Percentiles rank a stretch among this genome's conserved stretches.
Evolutionary conservation across 1,140 invertebrate genomes (phyloP).

Genomic region (Papilio glaucus): DNA sequence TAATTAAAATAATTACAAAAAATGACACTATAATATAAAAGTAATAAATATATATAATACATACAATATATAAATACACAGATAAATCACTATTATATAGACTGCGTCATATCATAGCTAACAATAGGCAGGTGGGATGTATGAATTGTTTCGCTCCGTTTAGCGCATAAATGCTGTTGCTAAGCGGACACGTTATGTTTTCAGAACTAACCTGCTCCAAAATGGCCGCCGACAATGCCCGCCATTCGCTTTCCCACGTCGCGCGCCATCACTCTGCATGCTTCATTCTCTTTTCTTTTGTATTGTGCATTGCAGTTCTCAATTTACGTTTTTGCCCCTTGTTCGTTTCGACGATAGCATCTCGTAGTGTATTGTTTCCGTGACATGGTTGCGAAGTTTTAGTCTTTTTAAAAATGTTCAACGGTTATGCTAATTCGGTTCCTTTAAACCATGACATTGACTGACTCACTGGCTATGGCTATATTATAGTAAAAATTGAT

Average conservation of each 20-base stretch:
- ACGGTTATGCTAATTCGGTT: not conserved
- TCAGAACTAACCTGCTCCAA: conserved; percentile 73
- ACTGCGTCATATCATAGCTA: conserved; percentile 46
- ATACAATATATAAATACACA: too few relatives aligned
- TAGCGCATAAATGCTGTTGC: conserved; percentile 73
- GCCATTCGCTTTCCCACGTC: conserved; percentile 82
- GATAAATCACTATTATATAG: too few relatives aligned
- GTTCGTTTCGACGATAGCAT: conserved; percentile 51
- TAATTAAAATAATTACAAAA: too few relatives aligned
- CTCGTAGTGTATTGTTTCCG: conserved; percentile 41
- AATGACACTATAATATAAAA: too few relatives aligned
- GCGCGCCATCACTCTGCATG: conserved; percentile 72
- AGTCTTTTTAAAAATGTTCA: not conserved
- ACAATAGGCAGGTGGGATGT: conserved; percentile 76
- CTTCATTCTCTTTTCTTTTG: conserved; percentile 77
- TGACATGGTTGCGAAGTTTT: conserved; percentile 3
- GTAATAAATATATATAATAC: too few relatives aligned
- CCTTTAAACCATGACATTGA: not conserved
- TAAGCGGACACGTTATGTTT: conserved; percentile 77
- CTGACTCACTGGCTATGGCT: too few relatives aligned
- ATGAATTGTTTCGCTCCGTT: conserved; percentile 79
- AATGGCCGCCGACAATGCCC: conserved; percentile 72
- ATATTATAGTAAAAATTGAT: too few relatives aligned
- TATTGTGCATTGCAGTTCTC: conserved; percentile 68
- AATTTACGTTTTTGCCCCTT: conserved; percentile 59